These are phyloP conservation scores for Dysidea cf. avara DNA, from an alignment of 37 sponge, comb jelly and placozoan species.

Conservation along the genomic window DNA sequence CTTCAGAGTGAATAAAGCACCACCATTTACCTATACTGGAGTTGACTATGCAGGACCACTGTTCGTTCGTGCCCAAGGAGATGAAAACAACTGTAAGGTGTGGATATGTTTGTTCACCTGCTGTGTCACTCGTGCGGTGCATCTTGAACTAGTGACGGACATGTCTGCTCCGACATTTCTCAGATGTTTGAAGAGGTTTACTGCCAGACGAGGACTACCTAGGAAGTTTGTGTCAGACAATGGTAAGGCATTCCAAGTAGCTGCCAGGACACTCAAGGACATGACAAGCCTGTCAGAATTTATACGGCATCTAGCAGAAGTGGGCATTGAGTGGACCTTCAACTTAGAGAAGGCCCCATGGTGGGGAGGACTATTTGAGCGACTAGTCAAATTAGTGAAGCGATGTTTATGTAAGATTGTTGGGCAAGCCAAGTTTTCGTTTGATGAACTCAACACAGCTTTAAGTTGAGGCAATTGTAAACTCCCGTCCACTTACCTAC, in stretches of 20 bases:
- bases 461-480: constrained; percentile 34
- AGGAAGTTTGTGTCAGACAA: constrained; percentile 42
- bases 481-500: constrained; percentile 37
- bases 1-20: no score
- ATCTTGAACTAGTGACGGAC: no score
- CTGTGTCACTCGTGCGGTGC: no score
- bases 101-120: no score
- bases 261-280: constrained; percentile 26
- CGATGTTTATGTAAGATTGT: constrained; percentile 38
- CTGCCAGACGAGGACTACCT: constrained; percentile 55
- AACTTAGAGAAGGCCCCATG: no score
- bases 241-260: constrained; percentile 43
- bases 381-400: constrained; percentile 34
- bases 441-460: constrained; percentile 51
- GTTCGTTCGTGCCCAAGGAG: no score
- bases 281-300: constrained; percentile 1
- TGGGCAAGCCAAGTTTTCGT: constrained; percentile 38
- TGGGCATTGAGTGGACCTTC: no score
- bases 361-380: constrained; percentile 60
- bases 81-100: no score
- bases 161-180: no score
- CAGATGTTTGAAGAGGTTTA: constrained; percentile 37
- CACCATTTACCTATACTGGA: not conserved
- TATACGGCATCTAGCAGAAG: constrained; percentile 13
- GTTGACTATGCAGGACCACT: constrained; percentile 9